These are phyloP conservation scores for Chionomys nivalis DNA, from an alignment of 2,113 vertebrate species.

Conservation along the genomic window DNA sequence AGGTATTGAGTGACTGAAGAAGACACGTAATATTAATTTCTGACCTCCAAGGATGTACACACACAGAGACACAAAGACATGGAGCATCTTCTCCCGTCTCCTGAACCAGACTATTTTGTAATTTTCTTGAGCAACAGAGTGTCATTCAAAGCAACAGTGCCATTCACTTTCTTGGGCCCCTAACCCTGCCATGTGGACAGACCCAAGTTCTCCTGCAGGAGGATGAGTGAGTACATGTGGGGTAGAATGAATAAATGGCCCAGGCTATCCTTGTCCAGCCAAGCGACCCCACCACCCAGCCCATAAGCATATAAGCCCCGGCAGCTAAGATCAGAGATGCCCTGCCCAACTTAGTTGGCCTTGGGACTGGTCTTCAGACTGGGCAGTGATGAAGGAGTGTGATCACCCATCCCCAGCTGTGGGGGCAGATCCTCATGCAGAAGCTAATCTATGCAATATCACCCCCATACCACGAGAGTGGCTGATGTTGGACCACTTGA, in stretches of 20 bases:
- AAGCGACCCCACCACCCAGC: not conserved
- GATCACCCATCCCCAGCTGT: not conserved
- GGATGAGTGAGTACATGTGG: not conserved
- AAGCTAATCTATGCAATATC: not conserved
- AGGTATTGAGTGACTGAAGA: not conserved
- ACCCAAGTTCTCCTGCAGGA: not conserved
- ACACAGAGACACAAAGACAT: not conserved
- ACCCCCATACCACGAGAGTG: not conserved
- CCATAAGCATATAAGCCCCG: not conserved
- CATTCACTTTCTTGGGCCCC: not conserved
- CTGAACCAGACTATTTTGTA: not conserved
- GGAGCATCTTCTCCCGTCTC: not conserved
- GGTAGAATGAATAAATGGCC: not conserved
- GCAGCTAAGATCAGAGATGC: not conserved
- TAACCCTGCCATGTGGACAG: not conserved
- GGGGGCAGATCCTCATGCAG: not conserved
- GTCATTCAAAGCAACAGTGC: not conserved
- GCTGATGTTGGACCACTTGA: not conserved
- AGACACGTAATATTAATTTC: not conserved
- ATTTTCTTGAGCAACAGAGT: not conserved
- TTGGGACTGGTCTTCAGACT: not conserved
- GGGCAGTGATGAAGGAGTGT: not conserved
- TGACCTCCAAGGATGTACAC: not conserved
- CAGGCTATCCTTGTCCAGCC: not conserved
- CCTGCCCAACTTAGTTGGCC: rapidly evolving